Evolutionary conservation across 2,888 invertebrate species (phyloP).

Genomic region (Crocallis elinguaria): DNA sequence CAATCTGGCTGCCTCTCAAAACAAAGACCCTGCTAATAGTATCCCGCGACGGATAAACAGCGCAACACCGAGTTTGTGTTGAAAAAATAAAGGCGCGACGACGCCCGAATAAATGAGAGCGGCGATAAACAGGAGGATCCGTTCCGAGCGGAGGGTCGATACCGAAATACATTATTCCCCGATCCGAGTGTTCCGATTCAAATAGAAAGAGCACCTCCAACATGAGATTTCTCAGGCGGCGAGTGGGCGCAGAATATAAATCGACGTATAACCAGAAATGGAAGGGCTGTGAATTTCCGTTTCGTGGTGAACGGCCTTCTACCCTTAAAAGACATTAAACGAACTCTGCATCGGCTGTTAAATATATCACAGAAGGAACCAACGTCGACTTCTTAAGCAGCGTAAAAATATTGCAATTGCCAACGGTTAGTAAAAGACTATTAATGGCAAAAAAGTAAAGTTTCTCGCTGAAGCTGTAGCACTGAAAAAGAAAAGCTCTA

Average conservation of each 20-base stretch:
- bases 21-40: constrained; percentile 79
- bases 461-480: constrained; percentile 41
- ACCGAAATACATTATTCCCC: constrained; percentile 85
- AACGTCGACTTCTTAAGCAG: constrained; percentile 22
- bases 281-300: constrained; percentile 80
- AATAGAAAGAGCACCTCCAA: constrained; percentile 85
- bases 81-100: constrained; percentile 84
- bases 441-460: constrained; percentile 35
- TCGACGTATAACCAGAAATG: constrained; percentile 83
- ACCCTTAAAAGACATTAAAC: constrained; percentile 51
- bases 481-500: constrained; percentile 54
- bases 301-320: constrained; percentile 68
- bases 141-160: constrained; percentile 80
- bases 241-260: constrained; percentile 85
- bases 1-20: constrained; percentile 75
- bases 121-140: constrained; percentile 84
- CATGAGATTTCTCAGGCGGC: constrained; percentile 84
- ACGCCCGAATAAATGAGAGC: constrained; percentile 83
- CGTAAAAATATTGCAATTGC: constrained; percentile 37
- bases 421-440: constrained; percentile 34
- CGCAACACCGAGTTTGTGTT: constrained; percentile 75
- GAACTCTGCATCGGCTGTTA: constrained; percentile 42
- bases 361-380: constrained; percentile 33
- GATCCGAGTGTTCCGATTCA: constrained; percentile 85
- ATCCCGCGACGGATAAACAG: constrained; percentile 76